phyloP scores from a whole-genome alignment of 2,113 vertebrate species.

The Mus musculus region GRCm39 chr16:59768501-59769000 shows the following conservation, averaged over 20 bases:
- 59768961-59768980: constrained; percentile 3
- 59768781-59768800: neutral
- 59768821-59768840: neutral
- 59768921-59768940: neutral
- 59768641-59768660: neutral
- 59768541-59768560: neutral
- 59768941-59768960: neutral
- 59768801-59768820: neutral
- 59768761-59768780: neutral
- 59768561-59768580: neutral
- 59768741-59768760: neutral
- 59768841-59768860: neutral
- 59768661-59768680: neutral
- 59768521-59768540: neutral
- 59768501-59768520: neutral
- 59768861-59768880: neutral
- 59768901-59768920: constrained; percentile 40
- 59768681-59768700: constrained; percentile 10
- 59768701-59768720: neutral
- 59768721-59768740: neutral
- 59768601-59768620: neutral
- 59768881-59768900: constrained; percentile 22
- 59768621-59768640: neutral
- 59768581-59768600: neutral
- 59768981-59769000: neutral